A percentile compares a stretch with the other conserved stretches of the same genome.
phyloP scores from a whole-genome alignment of 1,140 invertebrate species.

The Lepidotrigona ventralis region DNA sequence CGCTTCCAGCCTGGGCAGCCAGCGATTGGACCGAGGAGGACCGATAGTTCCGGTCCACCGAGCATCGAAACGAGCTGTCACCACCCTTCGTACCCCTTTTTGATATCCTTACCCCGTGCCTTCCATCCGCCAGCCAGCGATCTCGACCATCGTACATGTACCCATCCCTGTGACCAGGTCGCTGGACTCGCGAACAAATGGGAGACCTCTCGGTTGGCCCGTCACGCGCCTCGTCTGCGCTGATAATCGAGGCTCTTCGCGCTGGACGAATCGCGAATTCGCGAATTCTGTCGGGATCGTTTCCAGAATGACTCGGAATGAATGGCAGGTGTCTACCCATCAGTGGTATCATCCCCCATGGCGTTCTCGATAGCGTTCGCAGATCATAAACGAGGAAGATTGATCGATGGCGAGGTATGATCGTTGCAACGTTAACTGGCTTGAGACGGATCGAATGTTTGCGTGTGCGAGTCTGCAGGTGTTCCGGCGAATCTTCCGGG shows the following conservation, averaged over 20 bases:
- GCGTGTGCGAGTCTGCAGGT: not conserved
- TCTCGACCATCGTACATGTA: conserved; percentile 62
- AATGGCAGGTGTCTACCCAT: not conserved
- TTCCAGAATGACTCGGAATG: not conserved
- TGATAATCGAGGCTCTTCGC: conserved; percentile 9
- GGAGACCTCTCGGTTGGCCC: conserved; percentile 32
- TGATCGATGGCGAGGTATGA: not conserved
- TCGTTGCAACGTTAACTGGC: not conserved
- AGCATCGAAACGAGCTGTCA: conserved; percentile 36
- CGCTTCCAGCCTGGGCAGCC: conserved; percentile 92
- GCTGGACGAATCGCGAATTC: not conserved
- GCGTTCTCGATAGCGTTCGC: not conserved
- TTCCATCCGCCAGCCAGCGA: conserved; percentile 73
- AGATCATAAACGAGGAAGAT: not conserved
- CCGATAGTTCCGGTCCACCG: conserved; percentile 72
- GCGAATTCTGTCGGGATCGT: not conserved
- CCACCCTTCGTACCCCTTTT: conserved; percentile 55
- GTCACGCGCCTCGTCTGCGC: conserved; percentile 9
- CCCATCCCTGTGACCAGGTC: conserved; percentile 46
- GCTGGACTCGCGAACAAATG: conserved; percentile 46
- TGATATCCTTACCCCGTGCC: conserved; percentile 80
- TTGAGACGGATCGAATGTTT: not conserved
- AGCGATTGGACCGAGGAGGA: conserved; percentile 86
- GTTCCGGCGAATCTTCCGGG: not conserved
- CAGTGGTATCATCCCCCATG: not conserved